Percentiles rank a stretch among this genome's conserved stretches.
Evolutionary conservation across 2,113 vertebrate species (phyloP).

Genomic region (Phylloscopus trochiloides): DNA sequence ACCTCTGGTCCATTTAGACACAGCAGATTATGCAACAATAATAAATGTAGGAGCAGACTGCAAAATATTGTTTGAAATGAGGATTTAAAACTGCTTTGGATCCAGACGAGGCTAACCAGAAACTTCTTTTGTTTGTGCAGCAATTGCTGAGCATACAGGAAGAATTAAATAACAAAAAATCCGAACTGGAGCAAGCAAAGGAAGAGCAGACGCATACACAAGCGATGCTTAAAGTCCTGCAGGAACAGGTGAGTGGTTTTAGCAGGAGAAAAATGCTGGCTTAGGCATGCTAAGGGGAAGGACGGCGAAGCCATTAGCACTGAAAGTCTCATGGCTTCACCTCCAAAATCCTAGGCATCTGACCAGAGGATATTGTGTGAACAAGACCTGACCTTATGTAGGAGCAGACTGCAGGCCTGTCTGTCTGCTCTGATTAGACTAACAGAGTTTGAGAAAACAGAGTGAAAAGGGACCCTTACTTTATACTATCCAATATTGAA

Average conservation of each 20-base stretch:
- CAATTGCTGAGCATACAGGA: slow-evolving; percentile 90
- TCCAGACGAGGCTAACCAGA: background rate
- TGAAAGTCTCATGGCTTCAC: background rate
- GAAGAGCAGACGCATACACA: slow-evolving; percentile 85
- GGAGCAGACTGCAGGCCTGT: background rate
- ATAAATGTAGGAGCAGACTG: background rate
- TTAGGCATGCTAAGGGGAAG: background rate
- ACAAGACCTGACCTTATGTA: background rate
- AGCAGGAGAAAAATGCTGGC: background rate
- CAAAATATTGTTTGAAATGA: background rate
- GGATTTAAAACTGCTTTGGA: background rate
- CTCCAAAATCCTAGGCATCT: background rate
- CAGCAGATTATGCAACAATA: background rate
- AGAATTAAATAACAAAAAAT: slow-evolving; percentile 86
- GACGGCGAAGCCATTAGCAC: background rate
- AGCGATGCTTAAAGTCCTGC: slow-evolving; percentile 76
- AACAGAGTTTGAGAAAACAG: background rate
- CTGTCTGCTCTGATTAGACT: background rate
- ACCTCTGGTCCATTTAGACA: background rate
- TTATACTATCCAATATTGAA: background rate
- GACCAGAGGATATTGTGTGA: background rate
- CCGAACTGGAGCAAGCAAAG: slow-evolving; percentile 86
- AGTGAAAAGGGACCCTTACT: background rate
- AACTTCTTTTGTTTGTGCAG: slow-evolving; percentile 71
- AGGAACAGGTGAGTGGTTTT: slow-evolving; percentile 77